Evolutionary conservation across 2,113 vertebrate genomes (phyloP), one percentile per base, ranked within the genome.

Genomic region (Polypterus bichir): DNA sequence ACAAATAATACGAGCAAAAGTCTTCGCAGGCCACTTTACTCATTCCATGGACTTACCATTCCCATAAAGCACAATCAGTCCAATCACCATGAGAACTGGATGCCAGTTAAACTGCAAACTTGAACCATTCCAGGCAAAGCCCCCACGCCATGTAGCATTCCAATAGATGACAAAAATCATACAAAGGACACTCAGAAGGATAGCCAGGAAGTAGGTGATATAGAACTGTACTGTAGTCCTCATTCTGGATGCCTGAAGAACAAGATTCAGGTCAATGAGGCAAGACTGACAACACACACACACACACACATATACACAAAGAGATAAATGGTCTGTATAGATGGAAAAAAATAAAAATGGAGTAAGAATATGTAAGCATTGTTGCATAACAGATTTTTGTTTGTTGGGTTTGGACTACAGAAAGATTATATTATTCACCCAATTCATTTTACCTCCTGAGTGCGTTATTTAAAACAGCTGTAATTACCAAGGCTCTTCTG

Each of bases 41-140:
- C 3, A 6, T 27, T 45, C 49, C 59, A 46, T 9, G 52, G 53
- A 54, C 90, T 84, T 76, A 98, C 94, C 93, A 9, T 83, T 81
- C 0, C 93, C 88, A 0, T 95, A 94, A 3, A 94, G 64, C 62
- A 94, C 89, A 74, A 97, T 79, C 79, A 94, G 57, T 1, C 92
- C 89, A 0, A 83, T 64, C 9, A 95, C 89, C 93, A 97, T 97
- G 67, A 95, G 80, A 49, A 94, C 85, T 0, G 94, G 93, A 71
- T 97, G 94, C 88, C 92, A 97, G 83, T 96, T 97, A 77, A 97
- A 97, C 27, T 78, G 88, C 44, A 9, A 64, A 1, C 2, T 0
- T 0, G 79, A 70, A 46, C 87, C 81, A 0, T 94, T 86, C 93
- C 84, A 91, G 54, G 89, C 83, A 1, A 97, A 94, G 8, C 94